phyloP scores from a whole-genome alignment of 2,797 vertebrate genomes.

The Poeciliopsis gracilis region DNA sequence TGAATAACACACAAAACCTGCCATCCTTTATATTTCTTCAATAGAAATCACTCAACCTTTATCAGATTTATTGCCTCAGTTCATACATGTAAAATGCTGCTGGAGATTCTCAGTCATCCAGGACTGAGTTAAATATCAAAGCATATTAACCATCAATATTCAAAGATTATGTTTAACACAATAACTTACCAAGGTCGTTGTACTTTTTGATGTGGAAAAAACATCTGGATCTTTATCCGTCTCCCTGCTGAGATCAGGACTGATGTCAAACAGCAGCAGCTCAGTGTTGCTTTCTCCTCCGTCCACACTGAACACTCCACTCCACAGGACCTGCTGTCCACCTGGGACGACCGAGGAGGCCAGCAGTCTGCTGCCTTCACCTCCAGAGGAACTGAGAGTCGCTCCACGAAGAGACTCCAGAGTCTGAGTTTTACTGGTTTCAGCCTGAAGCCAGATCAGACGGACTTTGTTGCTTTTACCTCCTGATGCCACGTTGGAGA shows the following conservation, averaged over 20 bases:
- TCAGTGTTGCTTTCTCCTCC: conserved; percentile 46
- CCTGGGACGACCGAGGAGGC: conserved; percentile 81
- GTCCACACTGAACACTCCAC: conserved; percentile 83
- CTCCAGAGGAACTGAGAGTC: conserved; percentile 33
- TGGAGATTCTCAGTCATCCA: not conserved
- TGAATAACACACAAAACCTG: too few relatives aligned
- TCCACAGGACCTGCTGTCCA: conserved; percentile 75
- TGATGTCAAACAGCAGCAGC: conserved; percentile 74
- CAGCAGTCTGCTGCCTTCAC: conserved; percentile 47
- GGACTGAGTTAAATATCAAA: not conserved
- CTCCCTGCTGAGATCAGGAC: not conserved
- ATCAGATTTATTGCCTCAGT: not conserved
- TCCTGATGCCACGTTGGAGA: conserved; percentile 5
- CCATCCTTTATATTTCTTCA: too few relatives aligned
- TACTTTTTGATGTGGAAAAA: not conserved
- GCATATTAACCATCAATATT: too few relatives aligned
- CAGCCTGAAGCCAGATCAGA: conserved; percentile 55
- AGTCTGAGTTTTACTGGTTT: rapidly evolving
- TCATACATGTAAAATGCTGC: not conserved
- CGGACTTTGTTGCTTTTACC: not conserved
- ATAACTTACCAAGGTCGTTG: too few relatives aligned
- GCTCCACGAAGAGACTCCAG: conserved; percentile 34
- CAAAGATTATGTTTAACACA: not conserved
- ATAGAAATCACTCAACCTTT: not conserved
- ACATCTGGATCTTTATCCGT: not conserved